phyloP scores from a whole-genome alignment of 2,888 invertebrate species.

The Callyntrura guangdongensis region DNA sequence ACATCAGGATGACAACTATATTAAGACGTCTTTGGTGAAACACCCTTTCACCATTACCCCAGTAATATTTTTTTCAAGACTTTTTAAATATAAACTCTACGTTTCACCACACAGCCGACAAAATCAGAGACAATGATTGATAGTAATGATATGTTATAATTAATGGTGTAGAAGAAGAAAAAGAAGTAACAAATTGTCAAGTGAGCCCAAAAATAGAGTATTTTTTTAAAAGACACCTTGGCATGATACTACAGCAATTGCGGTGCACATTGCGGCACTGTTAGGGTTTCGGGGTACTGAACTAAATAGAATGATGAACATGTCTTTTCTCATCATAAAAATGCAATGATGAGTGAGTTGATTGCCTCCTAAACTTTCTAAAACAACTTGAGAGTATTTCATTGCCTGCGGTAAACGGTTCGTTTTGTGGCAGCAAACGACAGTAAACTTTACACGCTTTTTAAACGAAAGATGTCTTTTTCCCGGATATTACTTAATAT shows the following conservation, averaged over 20 bases:
- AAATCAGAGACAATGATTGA: constrained; percentile 66
- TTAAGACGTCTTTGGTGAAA: not conserved
- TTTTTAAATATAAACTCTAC: too few relatives aligned
- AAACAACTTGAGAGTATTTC: not conserved
- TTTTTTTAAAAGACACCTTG: not conserved
- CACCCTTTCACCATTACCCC: too few relatives aligned
- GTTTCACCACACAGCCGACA: not conserved
- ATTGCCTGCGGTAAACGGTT: not conserved
- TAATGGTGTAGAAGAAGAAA: constrained; percentile 70
- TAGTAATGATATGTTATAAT: constrained; percentile 68
- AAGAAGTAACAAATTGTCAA: not conserved
- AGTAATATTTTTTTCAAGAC: too few relatives aligned
- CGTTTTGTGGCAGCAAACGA: not conserved
- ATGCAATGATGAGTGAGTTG: constrained; percentile 22
- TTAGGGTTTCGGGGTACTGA: not conserved
- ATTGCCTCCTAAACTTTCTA: constrained; percentile 33
- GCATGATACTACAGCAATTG: not conserved
- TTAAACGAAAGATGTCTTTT: not conserved
- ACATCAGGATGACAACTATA: not conserved
- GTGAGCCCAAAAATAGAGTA: constrained; percentile 4
- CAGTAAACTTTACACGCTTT: constrained; percentile 2
- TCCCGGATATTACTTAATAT: not conserved
- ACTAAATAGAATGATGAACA: not conserved
- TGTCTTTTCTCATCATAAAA: constrained; percentile 50
- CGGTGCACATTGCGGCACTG: too few relatives aligned